Percentiles rank a stretch among this genome's conserved stretches.
Evolutionary conservation across 92 coral and sea anemone genomes (phyloP).

Genomic region (Pocillopora grandis): DNA sequence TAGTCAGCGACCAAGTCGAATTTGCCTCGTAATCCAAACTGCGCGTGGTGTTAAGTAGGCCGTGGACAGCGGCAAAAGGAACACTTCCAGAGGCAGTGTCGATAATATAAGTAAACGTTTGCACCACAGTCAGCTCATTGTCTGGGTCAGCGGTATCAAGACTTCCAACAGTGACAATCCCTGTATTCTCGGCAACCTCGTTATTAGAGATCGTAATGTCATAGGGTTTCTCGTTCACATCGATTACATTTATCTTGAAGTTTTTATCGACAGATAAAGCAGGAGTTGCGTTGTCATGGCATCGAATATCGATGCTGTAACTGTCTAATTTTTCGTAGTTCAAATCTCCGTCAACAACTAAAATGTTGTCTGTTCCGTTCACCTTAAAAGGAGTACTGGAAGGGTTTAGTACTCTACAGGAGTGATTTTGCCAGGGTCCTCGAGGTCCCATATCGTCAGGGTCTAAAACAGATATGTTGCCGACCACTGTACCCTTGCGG

Average conservation of each 20-base stretch:
- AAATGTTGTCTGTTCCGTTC: conserved; percentile 37
- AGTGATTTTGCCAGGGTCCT: conserved; percentile 83
- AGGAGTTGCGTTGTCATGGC: conserved; percentile 71
- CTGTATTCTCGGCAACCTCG: conserved; percentile 78
- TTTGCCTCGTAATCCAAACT: conserved; percentile 81
- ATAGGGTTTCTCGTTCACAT: conserved; percentile 86
- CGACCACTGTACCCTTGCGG: conserved; percentile 65
- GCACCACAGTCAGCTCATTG: conserved; percentile 66
- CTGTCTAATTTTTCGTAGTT: conserved; percentile 65
- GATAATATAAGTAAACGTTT: conserved; percentile 72
- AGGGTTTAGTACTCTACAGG: conserved; percentile 65
- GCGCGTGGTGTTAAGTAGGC: conserved; percentile 71
- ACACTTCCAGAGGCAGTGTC: conserved; percentile 23
- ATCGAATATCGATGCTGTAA: conserved; percentile 68
- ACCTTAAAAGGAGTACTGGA: conserved; percentile 56
- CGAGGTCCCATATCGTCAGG: conserved; percentile 87
- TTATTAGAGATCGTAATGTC: conserved; percentile 65
- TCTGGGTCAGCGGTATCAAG: conserved; percentile 89
- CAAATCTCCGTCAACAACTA: conserved; percentile 58
- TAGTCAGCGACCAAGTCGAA: conserved; percentile 55
- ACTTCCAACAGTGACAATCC: conserved; percentile 66
- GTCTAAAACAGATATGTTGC: conserved; percentile 74
- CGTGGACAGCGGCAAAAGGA: conserved; percentile 75
- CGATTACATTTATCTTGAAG: conserved; percentile 46
- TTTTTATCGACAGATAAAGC: conserved; percentile 61